phyloP scores from a whole-genome alignment of 1,140 invertebrate genomes.

The Diorhabda elongata region DNA sequence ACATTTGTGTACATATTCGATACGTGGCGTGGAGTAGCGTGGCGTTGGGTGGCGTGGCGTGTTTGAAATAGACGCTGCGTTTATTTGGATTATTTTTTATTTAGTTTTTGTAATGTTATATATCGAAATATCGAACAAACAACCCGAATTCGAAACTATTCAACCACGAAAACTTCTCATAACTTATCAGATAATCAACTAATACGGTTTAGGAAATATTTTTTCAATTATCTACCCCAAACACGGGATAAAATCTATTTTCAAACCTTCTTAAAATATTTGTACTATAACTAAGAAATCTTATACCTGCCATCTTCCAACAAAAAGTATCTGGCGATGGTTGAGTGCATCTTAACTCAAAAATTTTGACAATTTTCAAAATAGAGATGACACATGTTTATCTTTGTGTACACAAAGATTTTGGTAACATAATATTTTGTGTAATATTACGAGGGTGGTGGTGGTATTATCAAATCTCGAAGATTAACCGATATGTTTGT shows the following conservation, averaged over 20 bases:
- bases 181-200: constrained; percentile 7
- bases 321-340: constrained; percentile 9
- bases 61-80: too few species aligned
- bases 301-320: constrained; percentile 12
- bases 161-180: neutral
- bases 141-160: neutral
- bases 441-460: constrained; percentile 21
- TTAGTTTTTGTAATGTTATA: too few species aligned
- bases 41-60: too few species aligned
- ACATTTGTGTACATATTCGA: too few species aligned
- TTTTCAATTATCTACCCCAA: constrained; percentile 9
- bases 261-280: constrained; percentile 17
- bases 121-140: neutral
- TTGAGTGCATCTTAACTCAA: constrained; percentile 22
- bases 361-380: constrained; percentile 22
- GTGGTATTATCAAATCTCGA: constrained; percentile 6
- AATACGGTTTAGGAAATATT: constrained; percentile 14
- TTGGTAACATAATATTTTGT: constrained; percentile 28
- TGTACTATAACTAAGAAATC: constrained; percentile 6
- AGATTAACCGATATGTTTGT: constrained; percentile 26
- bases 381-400: constrained; percentile 24
- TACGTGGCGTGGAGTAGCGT: too few species aligned
- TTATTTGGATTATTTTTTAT: too few species aligned
- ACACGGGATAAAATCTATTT: constrained; percentile 19
- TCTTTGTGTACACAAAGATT: constrained; percentile 20